Base-by-base conservation (phyloP, 37 sponge, comb jelly and placozoan species). In the Tethya wilhelma region DNA sequence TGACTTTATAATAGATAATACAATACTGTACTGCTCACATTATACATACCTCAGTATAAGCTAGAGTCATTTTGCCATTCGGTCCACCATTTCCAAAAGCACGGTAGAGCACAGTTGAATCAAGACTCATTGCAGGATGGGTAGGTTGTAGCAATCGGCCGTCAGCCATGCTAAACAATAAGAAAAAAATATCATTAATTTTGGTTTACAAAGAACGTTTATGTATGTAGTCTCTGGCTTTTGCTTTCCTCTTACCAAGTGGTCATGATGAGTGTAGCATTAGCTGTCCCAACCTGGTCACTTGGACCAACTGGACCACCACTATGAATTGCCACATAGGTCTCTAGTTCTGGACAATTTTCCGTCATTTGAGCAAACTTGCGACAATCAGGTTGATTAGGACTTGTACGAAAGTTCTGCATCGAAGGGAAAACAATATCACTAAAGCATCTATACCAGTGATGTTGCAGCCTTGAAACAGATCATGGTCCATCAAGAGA, bases 271-370 rank as follows among this genome's bases (percentile, higher is more conserved):
- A 88, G 77, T 11, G 79, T 75, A 40, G 62, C 84, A 53, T 92
- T 74, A 23, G 53, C 69, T 12, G 38, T 55, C 6, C 38, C 75
- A 34, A 85, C 44, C 37, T 59, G 49, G 59, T 93, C 93, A 55
- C 88, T 75, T 31, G 84, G 83, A n/a, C 92, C 92, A 19, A 91
- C 70, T 19, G 92, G 92, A 1, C 93, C 93, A 26, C 69, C 77
- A 73, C 84, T 73, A 38, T 84, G 66, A 4, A 79, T 78, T 40
- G 93, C 86, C 22, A 74, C 85, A 74, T 69, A 69, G 19, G 86
- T 76, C 75, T 89, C 86, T 58, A 93, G 79, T n/a, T 56, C 83
- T 40, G 89, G 89, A 46, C 80, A 67, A 0, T 58, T 69, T 31
- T 93, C 89, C 30, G 56, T 37, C 80, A 56, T 38, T 4, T n/a